Evolutionary conservation across 2,888 invertebrate species (phyloP).

Genomic region (Rosalia funebris): DNA sequence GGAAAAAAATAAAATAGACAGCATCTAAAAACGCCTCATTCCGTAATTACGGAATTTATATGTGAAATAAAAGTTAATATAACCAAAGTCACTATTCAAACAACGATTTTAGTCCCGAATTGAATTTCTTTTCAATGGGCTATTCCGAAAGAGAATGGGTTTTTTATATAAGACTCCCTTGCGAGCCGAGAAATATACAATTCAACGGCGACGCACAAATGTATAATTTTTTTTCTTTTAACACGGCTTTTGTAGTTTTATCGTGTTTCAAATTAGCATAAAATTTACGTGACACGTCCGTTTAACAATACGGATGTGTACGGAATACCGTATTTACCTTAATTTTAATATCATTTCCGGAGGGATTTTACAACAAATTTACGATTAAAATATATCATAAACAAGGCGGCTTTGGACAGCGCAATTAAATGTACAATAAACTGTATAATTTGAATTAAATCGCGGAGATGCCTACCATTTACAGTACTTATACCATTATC

Average conservation of each 20-base stretch:
- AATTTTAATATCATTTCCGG: slow-evolving; percentile 22
- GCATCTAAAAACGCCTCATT: too few species aligned
- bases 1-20: too few species aligned
- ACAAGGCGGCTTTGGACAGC: background rate
- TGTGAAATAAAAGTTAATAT: slow-evolving; percentile 17
- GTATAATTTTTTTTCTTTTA: slow-evolving; percentile 28
- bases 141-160: slow-evolving; percentile 11
- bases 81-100: slow-evolving; percentile 20
- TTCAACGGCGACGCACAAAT: slow-evolving; percentile 20
- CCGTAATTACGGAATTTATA: slow-evolving; percentile 1
- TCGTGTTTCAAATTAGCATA: slow-evolving; percentile 34
- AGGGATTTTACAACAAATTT: slow-evolving; percentile 17
- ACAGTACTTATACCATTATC: too few species aligned
- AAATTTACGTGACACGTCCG: slow-evolving; percentile 32
- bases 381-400: background rate
- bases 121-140: slow-evolving; percentile 26
- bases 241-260: slow-evolving; percentile 32
- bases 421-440: too few species aligned
- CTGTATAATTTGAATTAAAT: too few species aligned
- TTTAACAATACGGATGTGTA: slow-evolving; percentile 25
- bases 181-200: slow-evolving; percentile 13
- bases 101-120: slow-evolving; percentile 19
- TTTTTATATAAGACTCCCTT: slow-evolving; percentile 21
- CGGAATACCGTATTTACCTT: slow-evolving; percentile 27
- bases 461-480: too few species aligned